Evolutionary conservation across 2,888 invertebrate species (phyloP), one percentile per base, ranked within the genome.

Genomic region (Cantharis nigra): DNA sequence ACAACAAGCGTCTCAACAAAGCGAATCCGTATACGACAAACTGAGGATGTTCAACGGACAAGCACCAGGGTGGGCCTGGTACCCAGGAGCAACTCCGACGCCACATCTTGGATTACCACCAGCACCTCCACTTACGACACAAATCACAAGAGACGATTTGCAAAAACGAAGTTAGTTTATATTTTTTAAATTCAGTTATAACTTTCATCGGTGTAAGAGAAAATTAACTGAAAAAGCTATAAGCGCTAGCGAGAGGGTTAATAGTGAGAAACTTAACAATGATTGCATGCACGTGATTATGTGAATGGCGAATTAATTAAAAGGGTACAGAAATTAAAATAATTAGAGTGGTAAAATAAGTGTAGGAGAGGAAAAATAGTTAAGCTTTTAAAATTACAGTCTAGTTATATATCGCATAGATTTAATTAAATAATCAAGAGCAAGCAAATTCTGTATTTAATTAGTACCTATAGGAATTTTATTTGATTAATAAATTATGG

Each of bases 31-130:
- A 69, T 98, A 98, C 89, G 98, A 98, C 90, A 98, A 97, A 90
- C 90, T 98, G 83, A 91, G 98, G 83, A 96, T 98, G 94, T 96
- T 98, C 89, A 98, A 98, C 90, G 97, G 96, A 0, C 96, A 96
- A 88, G 93, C 94, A 33, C 93, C 94, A 75, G 95, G 94, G 72
- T 97, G 95, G 92, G 94, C 94, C 86, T 96, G 96, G 96, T 96
- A 96, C 89, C 95, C 96, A 11, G 92, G 95, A 49, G 93, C 95
- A 1, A 92, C 95, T 75, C 93, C 95, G 76, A 87, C 88, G 16
- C 91, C 92, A 80, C 96, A 96, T 87, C 88, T 94, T 87, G 85
- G 94, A 86, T 81, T 91, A 88, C 88, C 93, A 87, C 84, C 89
- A 78, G 87, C 89, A 74, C 89, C 89, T 84, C 88, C 90, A 69